Base-by-base conservation (phyloP, 2,797 vertebrate genomes). In the Coranthus polyacanthus region DNA sequence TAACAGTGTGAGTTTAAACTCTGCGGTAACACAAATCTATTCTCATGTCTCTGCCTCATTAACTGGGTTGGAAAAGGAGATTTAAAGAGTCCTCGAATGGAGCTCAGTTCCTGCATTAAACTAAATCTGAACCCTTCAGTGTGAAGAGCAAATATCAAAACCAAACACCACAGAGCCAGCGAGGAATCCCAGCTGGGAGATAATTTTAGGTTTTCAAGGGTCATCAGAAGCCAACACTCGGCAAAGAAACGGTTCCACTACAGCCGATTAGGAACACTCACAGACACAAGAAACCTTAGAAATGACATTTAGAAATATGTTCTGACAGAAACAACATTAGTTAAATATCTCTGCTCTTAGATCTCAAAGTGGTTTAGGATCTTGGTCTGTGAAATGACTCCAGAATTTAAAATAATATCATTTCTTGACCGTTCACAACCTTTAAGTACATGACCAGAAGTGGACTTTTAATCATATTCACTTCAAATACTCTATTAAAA, bases 141-240 rank as follows among this genome's bases (percentile, higher is more conserved):
- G 10, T 16, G 18, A 16, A 37, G 52, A 61, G 12, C 50, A 71
- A 72, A 77, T 69, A 67, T 83, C 63, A 69, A 46, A 24, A 72
- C 34, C 62, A 59, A 67, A 71, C 49, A 54, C 58, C 72, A 73
- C 41, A 0, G 46, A 68, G 58, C 70, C 60, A 43, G 68, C 53
- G 1, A 54, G 58, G 70, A 60, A 39, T 47, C 67, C 60, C 72
- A 64, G 76, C 78, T 72, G 68, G 32, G 43, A 75, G 65, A 73
- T 83, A 53, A 82, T 73, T 87, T 87, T 69, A 83, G 73, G 49
- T 55, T 75, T 73, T 61, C 38, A 54, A 51, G 78, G 45, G 18
- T 71, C 60, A 12, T 50, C 32, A 59, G 64, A 41, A 36, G 21
- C 9, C 21, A 15, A 44, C 50, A n/a, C 53, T 50, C 0, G 21